Percentiles rank a stretch among this genome's conserved stretches.
Evolutionary conservation across 2,888 invertebrate species (phyloP).

Genomic region (Drosophila stalkeri): DNA sequence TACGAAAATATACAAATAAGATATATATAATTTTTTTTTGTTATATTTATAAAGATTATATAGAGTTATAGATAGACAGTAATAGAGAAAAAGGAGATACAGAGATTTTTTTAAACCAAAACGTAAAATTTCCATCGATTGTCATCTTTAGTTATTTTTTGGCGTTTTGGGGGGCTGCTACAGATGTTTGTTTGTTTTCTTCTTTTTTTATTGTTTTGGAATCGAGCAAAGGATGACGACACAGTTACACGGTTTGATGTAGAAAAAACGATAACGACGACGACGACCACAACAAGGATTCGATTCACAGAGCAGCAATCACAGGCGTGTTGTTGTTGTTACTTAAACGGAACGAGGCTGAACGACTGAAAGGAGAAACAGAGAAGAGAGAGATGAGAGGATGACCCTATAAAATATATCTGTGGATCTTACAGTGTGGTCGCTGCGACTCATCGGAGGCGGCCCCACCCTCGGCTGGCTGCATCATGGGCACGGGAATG

Average conservation of each 20-base stretch:
- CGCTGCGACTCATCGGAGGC: constrained; percentile 86
- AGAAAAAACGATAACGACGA: constrained; percentile 33
- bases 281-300: constrained; percentile 61
- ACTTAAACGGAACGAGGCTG: constrained; percentile 92
- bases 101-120: constrained; percentile 50
- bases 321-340: constrained; percentile 88
- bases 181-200: constrained; percentile 35
- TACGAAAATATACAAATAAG: constrained; percentile 62
- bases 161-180: constrained; percentile 71
- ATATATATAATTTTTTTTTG: constrained; percentile 11
- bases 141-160: constrained; percentile 54
- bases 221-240: constrained; percentile 55
- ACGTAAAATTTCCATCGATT: constrained; percentile 43
- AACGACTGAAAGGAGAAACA: constrained; percentile 87
- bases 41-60: constrained; percentile 15
- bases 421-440: constrained; percentile 90
- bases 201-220: constrained; percentile 33
- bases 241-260: constrained; percentile 37
- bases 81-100: constrained; percentile 23
- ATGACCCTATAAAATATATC: not conserved
- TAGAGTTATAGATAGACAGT: constrained; percentile 16
- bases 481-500: constrained; percentile 87
- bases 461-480: constrained; percentile 85
- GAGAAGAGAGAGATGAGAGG: not conserved
- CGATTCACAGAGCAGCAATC: constrained; percentile 87